Evolutionary conservation across 2,888 invertebrate genomes (phyloP).

Genomic region (Suillia variegata): DNA sequence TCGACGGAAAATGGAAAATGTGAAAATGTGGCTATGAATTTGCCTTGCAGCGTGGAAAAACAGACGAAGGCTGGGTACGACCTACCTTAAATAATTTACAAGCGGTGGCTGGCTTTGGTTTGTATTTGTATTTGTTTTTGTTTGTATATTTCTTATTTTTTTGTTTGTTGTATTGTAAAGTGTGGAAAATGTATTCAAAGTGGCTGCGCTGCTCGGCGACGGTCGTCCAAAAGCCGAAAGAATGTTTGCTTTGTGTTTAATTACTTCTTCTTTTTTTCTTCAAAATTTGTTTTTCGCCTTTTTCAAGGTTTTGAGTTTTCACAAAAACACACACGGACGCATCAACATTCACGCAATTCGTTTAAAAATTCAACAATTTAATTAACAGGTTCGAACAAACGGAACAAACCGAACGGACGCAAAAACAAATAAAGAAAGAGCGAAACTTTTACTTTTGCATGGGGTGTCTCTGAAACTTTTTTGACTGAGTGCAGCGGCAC

Average conservation of each 20-base stretch:
- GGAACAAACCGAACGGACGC: slow-evolving; percentile 12
- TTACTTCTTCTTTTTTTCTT: not conserved
- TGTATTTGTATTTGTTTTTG: slow-evolving; percentile 19
- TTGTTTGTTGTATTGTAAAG: slow-evolving; percentile 14
- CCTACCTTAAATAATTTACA: slow-evolving; percentile 51
- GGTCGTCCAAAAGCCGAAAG: slow-evolving; percentile 7
- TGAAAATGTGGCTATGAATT: not conserved
- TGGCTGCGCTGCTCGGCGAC: slow-evolving; percentile 12
- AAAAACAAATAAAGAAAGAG: not conserved
- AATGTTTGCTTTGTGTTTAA: not conserved
- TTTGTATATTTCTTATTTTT: not conserved
- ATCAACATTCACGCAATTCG: slow-evolving; percentile 10
- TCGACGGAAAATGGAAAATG: too few relatives aligned
- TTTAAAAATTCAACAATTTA: slow-evolving; percentile 30
- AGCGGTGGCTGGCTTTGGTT: slow-evolving; percentile 38
- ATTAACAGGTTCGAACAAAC: slow-evolving; percentile 21
- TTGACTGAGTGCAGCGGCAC: slow-evolving; percentile 11
- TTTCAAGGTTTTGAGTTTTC: not conserved
- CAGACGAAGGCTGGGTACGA: slow-evolving; percentile 24
- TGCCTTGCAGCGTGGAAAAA: slow-evolving; percentile 4
- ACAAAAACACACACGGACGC: not conserved
- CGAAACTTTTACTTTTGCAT: slow-evolving; percentile 9
- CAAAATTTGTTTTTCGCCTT: not conserved
- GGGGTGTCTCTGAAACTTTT: not conserved
- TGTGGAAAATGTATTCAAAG: not conserved